Conservation (phyloP, 2,888 invertebrate genomes). For the Mellilla xanthometata region DNA sequence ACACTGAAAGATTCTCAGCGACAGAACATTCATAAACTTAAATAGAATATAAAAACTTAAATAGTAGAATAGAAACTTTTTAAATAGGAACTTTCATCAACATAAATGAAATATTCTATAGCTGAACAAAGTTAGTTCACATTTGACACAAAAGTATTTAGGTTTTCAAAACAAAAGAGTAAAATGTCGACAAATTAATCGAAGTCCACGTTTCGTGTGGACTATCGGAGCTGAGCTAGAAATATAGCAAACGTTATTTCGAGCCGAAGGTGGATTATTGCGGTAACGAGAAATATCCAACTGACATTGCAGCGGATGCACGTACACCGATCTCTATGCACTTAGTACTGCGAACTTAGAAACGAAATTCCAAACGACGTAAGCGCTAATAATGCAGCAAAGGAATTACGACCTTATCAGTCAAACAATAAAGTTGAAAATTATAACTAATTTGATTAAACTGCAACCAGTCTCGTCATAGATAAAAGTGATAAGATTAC, state of each 20-base stretch:
- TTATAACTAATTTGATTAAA: slow-evolving; percentile 22
- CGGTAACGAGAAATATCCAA: slow-evolving; percentile 77
- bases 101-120: no score
- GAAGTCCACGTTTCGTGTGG: slow-evolving; percentile 22
- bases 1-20: no score
- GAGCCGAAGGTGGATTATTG: slow-evolving; percentile 71
- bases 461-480: slow-evolving; percentile 28
- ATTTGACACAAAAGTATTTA: no score
- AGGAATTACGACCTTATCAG: slow-evolving; percentile 31
- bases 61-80: no score
- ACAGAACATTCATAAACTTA: no score
- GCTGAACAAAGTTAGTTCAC: no score
- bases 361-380: slow-evolving; percentile 34
- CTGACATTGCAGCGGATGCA: slow-evolving; percentile 74
- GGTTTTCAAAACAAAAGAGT: no score
- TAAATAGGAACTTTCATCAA: no score
- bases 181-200: slow-evolving; percentile 10
- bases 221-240: slow-evolving; percentile 55
- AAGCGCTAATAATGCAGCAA: slow-evolving; percentile 25
- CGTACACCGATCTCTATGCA: slow-evolving; percentile 75
- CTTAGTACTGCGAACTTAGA: slow-evolving; percentile 58
- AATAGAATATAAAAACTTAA: no score
- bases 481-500: slow-evolving; percentile 42
- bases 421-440: slow-evolving; percentile 30
- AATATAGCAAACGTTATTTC: slow-evolving; percentile 64